Percentiles rank a stretch among this genome's conserved stretches.
Conservation (phyloP, 1,140 invertebrate species). For the Apis laboriosa region DNA sequence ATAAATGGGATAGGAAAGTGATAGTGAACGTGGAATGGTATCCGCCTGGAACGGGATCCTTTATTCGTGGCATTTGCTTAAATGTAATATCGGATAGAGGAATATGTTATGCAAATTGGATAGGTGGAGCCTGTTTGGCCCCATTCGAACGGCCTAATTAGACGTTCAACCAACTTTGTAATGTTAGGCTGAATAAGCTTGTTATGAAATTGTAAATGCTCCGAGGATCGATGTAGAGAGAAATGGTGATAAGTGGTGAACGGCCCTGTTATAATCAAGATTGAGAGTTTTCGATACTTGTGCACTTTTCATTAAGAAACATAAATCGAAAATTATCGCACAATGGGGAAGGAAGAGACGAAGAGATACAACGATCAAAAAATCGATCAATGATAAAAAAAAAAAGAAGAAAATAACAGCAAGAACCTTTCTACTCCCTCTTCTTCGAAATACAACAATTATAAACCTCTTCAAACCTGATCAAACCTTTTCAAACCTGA, state of each 20-base stretch:
- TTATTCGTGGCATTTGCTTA: neutral
- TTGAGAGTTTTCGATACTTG: neutral
- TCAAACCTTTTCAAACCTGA: too few species aligned
- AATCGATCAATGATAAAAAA: too few species aligned
- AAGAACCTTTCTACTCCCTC: too few species aligned
- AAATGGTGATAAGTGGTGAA: neutral
- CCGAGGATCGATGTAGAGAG: neutral
- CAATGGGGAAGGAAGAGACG: too few species aligned
- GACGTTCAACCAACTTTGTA: neutral
- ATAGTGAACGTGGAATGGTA: neutral
- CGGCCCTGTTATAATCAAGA: neutral
- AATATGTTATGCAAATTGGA: neutral
- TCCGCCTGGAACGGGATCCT: neutral
- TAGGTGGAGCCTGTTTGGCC: neutral
- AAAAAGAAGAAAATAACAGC: too few species aligned
- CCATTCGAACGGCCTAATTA: neutral
- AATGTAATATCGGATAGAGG: neutral
- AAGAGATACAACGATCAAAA: too few species aligned
- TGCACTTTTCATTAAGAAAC: neutral
- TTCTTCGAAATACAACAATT: too few species aligned
- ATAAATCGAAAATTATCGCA: too few species aligned
- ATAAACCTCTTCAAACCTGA: too few species aligned
- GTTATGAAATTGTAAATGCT: neutral
- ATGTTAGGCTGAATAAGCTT: neutral
- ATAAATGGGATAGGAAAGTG: neutral